Evolutionary conservation across 2,888 invertebrate genomes (phyloP).

Genomic region (Caenorhabditis panamensis): DNA sequence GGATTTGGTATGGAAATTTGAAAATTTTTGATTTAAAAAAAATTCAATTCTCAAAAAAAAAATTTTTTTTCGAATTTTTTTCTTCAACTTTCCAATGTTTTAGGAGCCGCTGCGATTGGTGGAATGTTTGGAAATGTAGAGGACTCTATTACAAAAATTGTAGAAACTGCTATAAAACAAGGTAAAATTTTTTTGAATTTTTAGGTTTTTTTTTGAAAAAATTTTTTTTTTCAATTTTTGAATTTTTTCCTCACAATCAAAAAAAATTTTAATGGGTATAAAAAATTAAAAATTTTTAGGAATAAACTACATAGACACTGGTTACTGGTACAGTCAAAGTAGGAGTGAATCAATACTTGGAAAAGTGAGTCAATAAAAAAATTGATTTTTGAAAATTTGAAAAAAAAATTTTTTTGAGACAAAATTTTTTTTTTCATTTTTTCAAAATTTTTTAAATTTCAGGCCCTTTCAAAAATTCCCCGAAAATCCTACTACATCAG

Average conservation of each 20-base stretch:
- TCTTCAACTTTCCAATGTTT: too few relatives aligned
- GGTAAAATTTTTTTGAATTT: slow-evolving; percentile 83
- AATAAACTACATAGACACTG: slow-evolving; percentile 93
- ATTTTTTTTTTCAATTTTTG: too few relatives aligned
- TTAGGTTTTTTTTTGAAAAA: too few relatives aligned
- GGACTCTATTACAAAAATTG: slow-evolving; percentile 85
- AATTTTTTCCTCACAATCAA: too few relatives aligned
- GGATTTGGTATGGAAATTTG: slow-evolving; percentile 64
- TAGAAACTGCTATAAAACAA: slow-evolving; percentile 86
- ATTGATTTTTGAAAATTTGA: not conserved
- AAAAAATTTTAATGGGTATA: too few relatives aligned
- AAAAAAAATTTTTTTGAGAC: not conserved
- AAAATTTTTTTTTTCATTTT: slow-evolving; percentile 1
- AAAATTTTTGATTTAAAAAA: not conserved
- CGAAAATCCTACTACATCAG: slow-evolving; percentile 90
- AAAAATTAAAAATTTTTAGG: slow-evolving; percentile 28
- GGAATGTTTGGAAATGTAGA: slow-evolving; percentile 82
- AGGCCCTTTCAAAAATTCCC: slow-evolving; percentile 88
- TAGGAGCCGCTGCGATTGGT: slow-evolving; percentile 75
- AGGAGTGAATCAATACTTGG: slow-evolving; percentile 90
- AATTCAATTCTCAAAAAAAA: too few relatives aligned
- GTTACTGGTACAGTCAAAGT: slow-evolving; percentile 94
- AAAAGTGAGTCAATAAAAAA: slow-evolving; percentile 83
- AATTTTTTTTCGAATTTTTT: slow-evolving; percentile 6
- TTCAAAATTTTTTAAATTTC: slow-evolving; percentile 15